Percentiles rank a stretch among this genome's conserved stretches.
These are phyloP conservation scores for Cossypha niveicapilla DNA, from an alignment of 2,797 vertebrate genomes.

Conservation along the genomic window DNA sequence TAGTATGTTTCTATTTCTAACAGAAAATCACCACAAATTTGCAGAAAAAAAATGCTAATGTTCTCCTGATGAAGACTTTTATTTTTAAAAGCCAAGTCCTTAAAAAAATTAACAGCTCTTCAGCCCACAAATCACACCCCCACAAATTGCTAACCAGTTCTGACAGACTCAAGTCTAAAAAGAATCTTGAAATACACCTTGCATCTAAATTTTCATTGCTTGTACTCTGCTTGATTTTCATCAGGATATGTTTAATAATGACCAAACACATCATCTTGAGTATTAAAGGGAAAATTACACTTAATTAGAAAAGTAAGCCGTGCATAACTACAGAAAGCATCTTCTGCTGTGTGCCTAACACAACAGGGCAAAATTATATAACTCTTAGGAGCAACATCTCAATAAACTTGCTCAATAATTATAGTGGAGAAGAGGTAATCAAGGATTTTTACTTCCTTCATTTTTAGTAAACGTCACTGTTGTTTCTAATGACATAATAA, in stretches of 20 bases:
- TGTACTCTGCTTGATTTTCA: neutral
- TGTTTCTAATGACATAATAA: neutral
- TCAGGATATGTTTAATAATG: neutral
- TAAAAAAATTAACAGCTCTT: neutral
- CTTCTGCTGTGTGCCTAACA: neutral
- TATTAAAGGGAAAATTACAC: neutral
- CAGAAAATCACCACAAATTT: neutral
- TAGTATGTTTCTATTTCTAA: neutral
- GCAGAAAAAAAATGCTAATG: neutral
- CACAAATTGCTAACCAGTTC: neutral
- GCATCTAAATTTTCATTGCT: neutral
- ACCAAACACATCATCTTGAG: neutral
- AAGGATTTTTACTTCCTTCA: neutral
- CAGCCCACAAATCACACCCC: neutral
- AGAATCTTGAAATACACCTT: neutral
- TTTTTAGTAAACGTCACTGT: neutral
- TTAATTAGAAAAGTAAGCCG: neutral
- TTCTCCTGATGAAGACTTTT: neutral
- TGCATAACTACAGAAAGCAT: neutral
- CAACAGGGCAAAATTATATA: neutral
- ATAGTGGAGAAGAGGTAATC: neutral
- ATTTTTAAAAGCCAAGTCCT: neutral
- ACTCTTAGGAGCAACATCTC: neutral
- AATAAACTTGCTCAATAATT: neutral
- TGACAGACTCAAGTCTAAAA: neutral